A percentile compares a stretch with the other conserved stretches of the same genome.
These are phyloP conservation scores for Okapia johnstoni DNA, from an alignment of 2,113 vertebrate species.

Conservation along the genomic window DNA sequence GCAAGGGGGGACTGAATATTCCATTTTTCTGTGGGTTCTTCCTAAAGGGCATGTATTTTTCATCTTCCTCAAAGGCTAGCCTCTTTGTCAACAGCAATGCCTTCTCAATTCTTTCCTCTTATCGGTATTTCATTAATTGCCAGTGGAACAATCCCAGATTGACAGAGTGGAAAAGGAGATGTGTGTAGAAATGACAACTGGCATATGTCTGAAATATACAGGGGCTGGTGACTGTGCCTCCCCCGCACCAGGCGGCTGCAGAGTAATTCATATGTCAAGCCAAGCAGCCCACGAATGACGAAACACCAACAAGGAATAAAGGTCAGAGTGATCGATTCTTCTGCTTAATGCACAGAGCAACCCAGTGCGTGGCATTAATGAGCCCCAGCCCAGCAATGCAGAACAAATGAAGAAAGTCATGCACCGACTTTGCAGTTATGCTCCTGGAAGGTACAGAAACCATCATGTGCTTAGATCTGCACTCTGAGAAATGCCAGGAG, in stretches of 20 bases:
- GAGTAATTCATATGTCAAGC: slow-evolving; percentile 40
- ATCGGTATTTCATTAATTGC: slow-evolving; percentile 9
- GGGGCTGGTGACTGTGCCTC: neutral
- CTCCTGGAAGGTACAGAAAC: slow-evolving; percentile 44
- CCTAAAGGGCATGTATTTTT: slow-evolving; percentile 40
- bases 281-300: slow-evolving; percentile 37
- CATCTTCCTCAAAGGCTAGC: slow-evolving; percentile 18
- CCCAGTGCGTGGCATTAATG: slow-evolving; percentile 64
- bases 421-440: slow-evolving; percentile 56
- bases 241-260: neutral
- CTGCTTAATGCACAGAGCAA: slow-evolving; percentile 53
- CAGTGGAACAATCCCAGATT: neutral
- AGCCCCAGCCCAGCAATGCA: slow-evolving; percentile 66
- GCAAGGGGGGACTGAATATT: neutral
- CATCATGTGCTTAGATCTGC: slow-evolving; percentile 27
- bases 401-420: slow-evolving; percentile 77
- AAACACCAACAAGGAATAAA: slow-evolving; percentile 56
- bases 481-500: slow-evolving; percentile 60
- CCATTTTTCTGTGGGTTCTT: neutral
- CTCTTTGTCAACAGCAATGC: slow-evolving; percentile 23
- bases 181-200: neutral
- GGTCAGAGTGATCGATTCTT: slow-evolving; percentile 71
- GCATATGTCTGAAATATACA: neutral
- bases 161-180: slow-evolving; percentile 31
- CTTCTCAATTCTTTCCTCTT: slow-evolving; percentile 39